A percentile compares a stretch with the other conserved stretches of the same genome.
These are phyloP conservation scores for Zeugodacus cucurbitae DNA, from an alignment of 1,140 invertebrate species.

Conservation along the genomic window DNA sequence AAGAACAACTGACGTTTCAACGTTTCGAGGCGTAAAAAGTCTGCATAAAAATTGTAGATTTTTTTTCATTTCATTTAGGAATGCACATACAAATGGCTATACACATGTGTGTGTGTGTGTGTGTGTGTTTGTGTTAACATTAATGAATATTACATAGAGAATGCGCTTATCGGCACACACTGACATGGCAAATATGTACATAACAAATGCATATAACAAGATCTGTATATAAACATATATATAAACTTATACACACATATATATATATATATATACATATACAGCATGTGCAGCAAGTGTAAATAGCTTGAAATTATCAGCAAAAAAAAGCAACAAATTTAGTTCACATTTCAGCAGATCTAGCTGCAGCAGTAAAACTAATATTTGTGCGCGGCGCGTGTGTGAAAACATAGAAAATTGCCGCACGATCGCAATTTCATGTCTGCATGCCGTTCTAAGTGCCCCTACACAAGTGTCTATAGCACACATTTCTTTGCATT, in stretches of 20 bases:
- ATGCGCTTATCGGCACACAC: not conserved
- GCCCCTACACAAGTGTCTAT: not conserved
- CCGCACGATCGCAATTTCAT: not conserved
- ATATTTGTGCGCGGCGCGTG: not conserved
- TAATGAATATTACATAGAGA: not conserved
- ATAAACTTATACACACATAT: not conserved
- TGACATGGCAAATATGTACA: not conserved
- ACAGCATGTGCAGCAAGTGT: not conserved
- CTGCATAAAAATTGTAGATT: conserved; percentile 16
- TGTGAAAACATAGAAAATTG: not conserved
- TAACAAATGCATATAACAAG: not conserved
- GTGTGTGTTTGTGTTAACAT: not conserved
- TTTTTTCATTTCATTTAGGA: no score
- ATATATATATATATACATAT: not conserved
- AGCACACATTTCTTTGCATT: no score
- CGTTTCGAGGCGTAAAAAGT: conserved; percentile 33
- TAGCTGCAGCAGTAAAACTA: not conserved
- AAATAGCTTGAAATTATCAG: not conserved
- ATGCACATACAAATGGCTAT: not conserved
- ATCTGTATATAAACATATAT: not conserved
- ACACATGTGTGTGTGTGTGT: not conserved
- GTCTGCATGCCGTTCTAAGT: not conserved
- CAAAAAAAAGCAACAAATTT: not conserved
- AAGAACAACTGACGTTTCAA: conserved; percentile 30
- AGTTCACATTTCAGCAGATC: not conserved